These are phyloP conservation scores for Sebastes iracundus DNA, from an alignment of 2,797 vertebrate species.

Conservation along the genomic window DNA sequence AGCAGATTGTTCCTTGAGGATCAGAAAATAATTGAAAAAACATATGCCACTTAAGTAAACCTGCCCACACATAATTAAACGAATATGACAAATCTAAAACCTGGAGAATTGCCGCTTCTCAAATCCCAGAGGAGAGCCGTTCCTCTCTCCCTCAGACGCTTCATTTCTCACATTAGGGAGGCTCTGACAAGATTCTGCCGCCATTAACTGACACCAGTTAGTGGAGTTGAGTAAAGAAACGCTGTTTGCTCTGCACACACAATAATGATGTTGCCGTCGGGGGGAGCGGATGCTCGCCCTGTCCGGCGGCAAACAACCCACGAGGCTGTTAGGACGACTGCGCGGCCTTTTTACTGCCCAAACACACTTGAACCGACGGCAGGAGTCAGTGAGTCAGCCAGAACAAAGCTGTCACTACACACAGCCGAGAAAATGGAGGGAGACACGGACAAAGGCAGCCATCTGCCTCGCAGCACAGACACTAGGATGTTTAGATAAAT, in stretches of 20 bases:
- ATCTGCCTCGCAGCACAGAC: slow-evolving; percentile 29
- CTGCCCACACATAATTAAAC: slow-evolving; percentile 24
- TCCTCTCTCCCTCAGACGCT: slow-evolving; percentile 21
- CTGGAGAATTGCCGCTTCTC: slow-evolving; percentile 31
- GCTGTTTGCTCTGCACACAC: slow-evolving; percentile 81
- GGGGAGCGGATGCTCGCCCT: slow-evolving; percentile 60
- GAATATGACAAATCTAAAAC: slow-evolving; percentile 29
- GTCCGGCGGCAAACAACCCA: slow-evolving; percentile 72
- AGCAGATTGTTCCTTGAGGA: slow-evolving; percentile 3
- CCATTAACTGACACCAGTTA: slow-evolving; percentile 64
- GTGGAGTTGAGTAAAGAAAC: slow-evolving; percentile 67
- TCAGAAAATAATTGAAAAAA: slow-evolving; percentile 22
- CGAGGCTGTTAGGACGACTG: slow-evolving; percentile 37
- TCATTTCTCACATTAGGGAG: slow-evolving; percentile 51
- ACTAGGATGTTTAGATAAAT: slow-evolving; percentile 12
- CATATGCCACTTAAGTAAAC: slow-evolving; percentile 16
- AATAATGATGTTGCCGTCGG: slow-evolving; percentile 80
- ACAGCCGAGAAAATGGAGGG: slow-evolving; percentile 41
- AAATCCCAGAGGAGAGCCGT: slow-evolving; percentile 15
- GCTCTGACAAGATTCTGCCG: slow-evolving; percentile 37
- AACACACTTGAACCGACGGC: slow-evolving; percentile 69
- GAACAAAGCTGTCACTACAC: slow-evolving; percentile 62
- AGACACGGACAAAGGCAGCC: slow-evolving; percentile 38
- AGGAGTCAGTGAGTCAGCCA: slow-evolving; percentile 54
- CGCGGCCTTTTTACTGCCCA: slow-evolving; percentile 72